Conservation (phyloP, 92 coral and sea anemone species). For the Palythoa grandiflora region DNA sequence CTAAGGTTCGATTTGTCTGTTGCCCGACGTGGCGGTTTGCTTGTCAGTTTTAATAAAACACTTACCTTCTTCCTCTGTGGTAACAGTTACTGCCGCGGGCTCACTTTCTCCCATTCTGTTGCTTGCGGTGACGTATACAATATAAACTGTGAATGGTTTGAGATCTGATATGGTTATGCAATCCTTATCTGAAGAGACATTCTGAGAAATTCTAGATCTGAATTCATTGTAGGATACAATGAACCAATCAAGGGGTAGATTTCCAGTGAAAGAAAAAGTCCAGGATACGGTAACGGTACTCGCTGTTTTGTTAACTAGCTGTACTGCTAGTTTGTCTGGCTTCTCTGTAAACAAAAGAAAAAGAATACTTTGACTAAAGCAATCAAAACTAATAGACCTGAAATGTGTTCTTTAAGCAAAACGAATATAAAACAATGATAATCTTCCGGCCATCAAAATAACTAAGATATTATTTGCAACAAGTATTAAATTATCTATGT, state of each 20-base stretch:
- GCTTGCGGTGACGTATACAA: slow-evolving; percentile 56
- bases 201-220: slow-evolving; percentile 14
- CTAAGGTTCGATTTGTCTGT: too few species aligned
- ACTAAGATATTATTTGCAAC: too few species aligned
- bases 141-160: slow-evolving; percentile 58
- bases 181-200: slow-evolving; percentile 20
- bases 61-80: too few species aligned
- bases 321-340: slow-evolving; percentile 62
- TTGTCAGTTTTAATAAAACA: too few species aligned
- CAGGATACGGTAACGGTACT: slow-evolving; percentile 53
- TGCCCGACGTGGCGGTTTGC: too few species aligned
- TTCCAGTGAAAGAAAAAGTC: slow-evolving; percentile 63
- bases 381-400: too few species aligned
- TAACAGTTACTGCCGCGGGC: not conserved
- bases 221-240: slow-evolving; percentile 56
- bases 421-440: too few species aligned
- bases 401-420: too few species aligned
- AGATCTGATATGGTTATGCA: slow-evolving; percentile 20
- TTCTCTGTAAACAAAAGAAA: slow-evolving; percentile 45
- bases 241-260: slow-evolving; percentile 45
- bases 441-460: too few species aligned
- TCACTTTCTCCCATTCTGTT: slow-evolving; percentile 68
- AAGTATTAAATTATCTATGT: too few species aligned
- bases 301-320: slow-evolving; percentile 22
- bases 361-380: too few species aligned